A percentile compares a stretch with the other conserved stretches of the same genome.
These are phyloP conservation scores for Augiades crinisus DNA, from an alignment of 2,888 invertebrate genomes.

Conservation along the genomic window DNA sequence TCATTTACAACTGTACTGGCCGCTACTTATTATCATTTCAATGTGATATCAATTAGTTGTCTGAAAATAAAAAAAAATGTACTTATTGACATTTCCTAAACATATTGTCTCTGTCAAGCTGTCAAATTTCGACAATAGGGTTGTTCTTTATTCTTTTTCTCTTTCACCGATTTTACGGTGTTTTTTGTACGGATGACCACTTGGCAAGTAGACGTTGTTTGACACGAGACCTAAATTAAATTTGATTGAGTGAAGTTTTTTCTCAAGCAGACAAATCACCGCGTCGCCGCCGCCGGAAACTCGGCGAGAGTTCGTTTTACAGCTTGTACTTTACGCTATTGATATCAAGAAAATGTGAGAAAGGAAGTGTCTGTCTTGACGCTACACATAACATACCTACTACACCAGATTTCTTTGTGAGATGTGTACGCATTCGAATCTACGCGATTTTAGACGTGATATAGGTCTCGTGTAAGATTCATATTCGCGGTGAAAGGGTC, in stretches of 20 bases:
- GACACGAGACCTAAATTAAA: slow-evolving; percentile 8
- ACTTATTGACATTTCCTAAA: neutral
- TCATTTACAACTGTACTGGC: no score
- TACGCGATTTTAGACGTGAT: slow-evolving; percentile 64
- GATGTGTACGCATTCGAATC: slow-evolving; percentile 45
- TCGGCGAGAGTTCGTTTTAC: slow-evolving; percentile 62
- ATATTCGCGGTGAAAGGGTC: slow-evolving; percentile 67
- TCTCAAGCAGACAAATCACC: slow-evolving; percentile 44
- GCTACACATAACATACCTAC: slow-evolving; percentile 62
- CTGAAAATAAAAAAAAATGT: slow-evolving; percentile 11
- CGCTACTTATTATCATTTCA: slow-evolving; percentile 10
- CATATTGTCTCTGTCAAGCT: slow-evolving; percentile 28
- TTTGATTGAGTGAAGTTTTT: slow-evolving; percentile 44
- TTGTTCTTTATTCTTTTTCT: slow-evolving; percentile 34
- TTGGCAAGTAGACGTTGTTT: neutral
- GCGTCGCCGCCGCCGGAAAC: slow-evolving; percentile 56
- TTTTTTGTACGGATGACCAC: neutral
- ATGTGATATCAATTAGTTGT: neutral
- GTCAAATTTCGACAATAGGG: slow-evolving; percentile 51
- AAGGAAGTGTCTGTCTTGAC: slow-evolving; percentile 75
- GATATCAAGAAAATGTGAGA: slow-evolving; percentile 78
- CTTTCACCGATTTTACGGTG: slow-evolving; percentile 2
- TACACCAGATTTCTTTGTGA: slow-evolving; percentile 61
- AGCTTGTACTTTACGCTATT: slow-evolving; percentile 65
- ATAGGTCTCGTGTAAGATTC: slow-evolving; percentile 61